A percentile compares a stretch with the other conserved stretches of the same genome.
Evolutionary conservation across 2,113 vertebrate genomes (phyloP).

Genomic region (Oenanthe oenanthe): DNA sequence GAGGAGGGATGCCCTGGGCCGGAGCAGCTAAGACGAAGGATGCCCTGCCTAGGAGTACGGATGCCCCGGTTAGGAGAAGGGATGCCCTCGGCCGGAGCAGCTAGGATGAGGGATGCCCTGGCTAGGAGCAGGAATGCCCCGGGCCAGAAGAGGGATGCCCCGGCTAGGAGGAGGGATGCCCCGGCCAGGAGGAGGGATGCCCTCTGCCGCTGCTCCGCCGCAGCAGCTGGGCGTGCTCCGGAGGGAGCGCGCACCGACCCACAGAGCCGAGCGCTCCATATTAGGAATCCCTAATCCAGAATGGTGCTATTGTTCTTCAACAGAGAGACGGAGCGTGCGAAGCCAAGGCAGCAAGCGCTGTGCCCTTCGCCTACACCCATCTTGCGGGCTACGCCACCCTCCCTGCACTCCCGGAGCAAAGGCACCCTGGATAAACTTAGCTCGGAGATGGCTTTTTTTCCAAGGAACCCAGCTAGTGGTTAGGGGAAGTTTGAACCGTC

Average conservation of each 20-base stretch:
- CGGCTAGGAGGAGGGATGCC: neutral
- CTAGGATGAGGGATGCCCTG: neutral
- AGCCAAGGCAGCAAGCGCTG: neutral
- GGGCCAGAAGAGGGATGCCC: conserved; percentile 30
- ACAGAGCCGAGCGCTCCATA: conserved; percentile 1
- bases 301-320: conserved; percentile 38
- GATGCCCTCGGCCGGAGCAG: neutral
- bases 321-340: neutral
- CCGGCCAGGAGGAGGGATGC: conserved; percentile 39
- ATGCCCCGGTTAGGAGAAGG: neutral
- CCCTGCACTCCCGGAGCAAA: neutral
- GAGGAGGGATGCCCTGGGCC: no score
- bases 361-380: neutral
- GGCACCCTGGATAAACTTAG: conserved; percentile 20
- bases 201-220: conserved; percentile 30
- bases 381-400: neutral
- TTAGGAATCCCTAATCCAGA: conserved; percentile 50
- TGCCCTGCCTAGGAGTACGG: neutral
- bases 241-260: neutral
- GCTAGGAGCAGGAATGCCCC: conserved; percentile 34
- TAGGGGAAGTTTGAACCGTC: conserved; percentile 13
- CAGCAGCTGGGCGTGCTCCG: neutral
- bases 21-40: no score
- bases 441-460: neutral
- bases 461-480: neutral